Percentiles rank a stretch among this genome's conserved stretches.
Conservation (phyloP, 2,888 invertebrate species). For the Ametastegia equiseti region DNA sequence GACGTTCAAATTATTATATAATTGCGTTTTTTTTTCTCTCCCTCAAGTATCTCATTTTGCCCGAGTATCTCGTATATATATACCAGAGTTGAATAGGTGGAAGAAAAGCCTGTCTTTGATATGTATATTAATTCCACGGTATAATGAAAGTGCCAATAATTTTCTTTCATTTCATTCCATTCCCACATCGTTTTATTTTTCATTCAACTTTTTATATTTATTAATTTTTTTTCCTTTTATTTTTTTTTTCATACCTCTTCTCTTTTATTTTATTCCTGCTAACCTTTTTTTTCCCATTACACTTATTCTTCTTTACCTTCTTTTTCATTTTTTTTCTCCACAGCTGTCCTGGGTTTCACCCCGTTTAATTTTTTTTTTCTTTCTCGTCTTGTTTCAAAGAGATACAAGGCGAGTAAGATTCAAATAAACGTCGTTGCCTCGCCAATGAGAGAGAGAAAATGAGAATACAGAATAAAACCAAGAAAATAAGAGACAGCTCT, state of each 20-base stretch:
- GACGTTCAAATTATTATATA: no score
- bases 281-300: neutral
- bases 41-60: no score
- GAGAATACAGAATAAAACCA: neutral
- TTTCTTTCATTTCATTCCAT: neutral
- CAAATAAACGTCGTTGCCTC: slow-evolving; percentile 29
- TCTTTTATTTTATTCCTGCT: neutral
- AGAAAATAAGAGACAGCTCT: neutral
- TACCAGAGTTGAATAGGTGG: no score
- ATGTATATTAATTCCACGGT: neutral
- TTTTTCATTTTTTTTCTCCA: neutral
- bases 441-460: neutral
- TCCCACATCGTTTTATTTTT: neutral
- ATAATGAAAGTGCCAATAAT: neutral
- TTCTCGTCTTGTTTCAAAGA: slow-evolving; percentile 27
- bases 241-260: neutral
- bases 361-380: slow-evolving; percentile 8
- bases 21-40: no score
- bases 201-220: neutral
- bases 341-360: slow-evolving; percentile 1
- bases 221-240: neutral
- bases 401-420: slow-evolving; percentile 22
- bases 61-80: no score
- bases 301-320: no score
- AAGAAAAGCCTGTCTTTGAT: no score